Evolutionary conservation across 1,140 invertebrate species (phyloP).

Genomic region (Drosophila nasuta): DNA sequence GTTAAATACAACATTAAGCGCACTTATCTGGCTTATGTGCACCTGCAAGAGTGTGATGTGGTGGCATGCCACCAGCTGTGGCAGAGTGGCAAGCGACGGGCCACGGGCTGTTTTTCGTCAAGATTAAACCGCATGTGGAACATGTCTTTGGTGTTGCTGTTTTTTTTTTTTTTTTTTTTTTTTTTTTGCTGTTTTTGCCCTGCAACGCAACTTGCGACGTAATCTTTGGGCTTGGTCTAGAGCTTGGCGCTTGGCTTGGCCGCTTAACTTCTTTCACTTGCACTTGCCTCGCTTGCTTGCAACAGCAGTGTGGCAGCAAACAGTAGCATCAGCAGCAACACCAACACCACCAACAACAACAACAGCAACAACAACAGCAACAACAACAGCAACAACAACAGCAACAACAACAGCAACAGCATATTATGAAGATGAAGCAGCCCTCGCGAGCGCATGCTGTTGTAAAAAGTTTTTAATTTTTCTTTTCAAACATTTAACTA

Average conservation of each 20-base stretch:
- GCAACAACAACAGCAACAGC: background rate
- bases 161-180: background rate
- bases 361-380: slow-evolving; percentile 1
- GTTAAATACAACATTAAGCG: slow-evolving; percentile 1
- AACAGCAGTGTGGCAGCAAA: slow-evolving; percentile 27
- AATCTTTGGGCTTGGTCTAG: slow-evolving; percentile 53
- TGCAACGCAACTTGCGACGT: slow-evolving; percentile 42
- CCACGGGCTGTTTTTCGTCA: slow-evolving; percentile 31
- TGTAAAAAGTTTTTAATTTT: slow-evolving; percentile 83
- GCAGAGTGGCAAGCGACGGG: background rate
- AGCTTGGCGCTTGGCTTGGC: slow-evolving; percentile 32
- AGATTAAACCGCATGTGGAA: slow-evolving; percentile 50
- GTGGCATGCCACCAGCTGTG: background rate
- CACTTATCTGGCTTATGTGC: slow-evolving; percentile 11
- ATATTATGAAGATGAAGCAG: slow-evolving; percentile 21
- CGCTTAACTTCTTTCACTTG: slow-evolving; percentile 75
- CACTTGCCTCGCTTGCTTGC: slow-evolving; percentile 52
- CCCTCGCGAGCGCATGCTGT: slow-evolving; percentile 64
- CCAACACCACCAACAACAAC: background rate
- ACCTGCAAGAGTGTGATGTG: background rate
- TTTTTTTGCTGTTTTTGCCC: too few relatives aligned
- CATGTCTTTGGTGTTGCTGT: slow-evolving; percentile 25
- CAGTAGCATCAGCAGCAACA: slow-evolving; percentile 7
- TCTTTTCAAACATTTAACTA: slow-evolving; percentile 83
- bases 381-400: background rate